These are phyloP conservation scores for Alentia gelatinosa DNA, from an alignment of 2,888 invertebrate species.

Conservation along the genomic window DNA sequence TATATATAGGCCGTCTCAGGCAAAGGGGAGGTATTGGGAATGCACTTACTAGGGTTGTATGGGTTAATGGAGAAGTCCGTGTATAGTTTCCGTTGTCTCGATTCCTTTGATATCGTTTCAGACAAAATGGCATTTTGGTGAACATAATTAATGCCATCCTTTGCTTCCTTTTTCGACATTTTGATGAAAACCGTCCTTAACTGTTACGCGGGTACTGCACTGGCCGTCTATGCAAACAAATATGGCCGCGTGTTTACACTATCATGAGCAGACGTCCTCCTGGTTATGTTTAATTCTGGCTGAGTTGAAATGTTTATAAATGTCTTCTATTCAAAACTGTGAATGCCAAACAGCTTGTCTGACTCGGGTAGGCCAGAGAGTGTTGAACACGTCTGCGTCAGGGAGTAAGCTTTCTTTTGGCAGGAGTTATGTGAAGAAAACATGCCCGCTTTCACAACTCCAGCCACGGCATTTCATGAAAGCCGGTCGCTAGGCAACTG, in stretches of 20 bases:
- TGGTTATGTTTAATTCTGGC: neutral
- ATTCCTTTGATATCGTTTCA: constrained; percentile 52
- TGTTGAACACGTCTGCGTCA: neutral
- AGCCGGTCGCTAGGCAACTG: neutral
- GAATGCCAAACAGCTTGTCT: neutral
- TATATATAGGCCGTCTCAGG: neutral
- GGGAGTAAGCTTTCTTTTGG: neutral
- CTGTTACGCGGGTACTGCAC: neutral
- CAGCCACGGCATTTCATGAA: neutral
- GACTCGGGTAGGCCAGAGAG: neutral
- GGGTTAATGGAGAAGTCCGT: constrained; percentile 50
- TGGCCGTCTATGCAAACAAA: constrained; percentile 41
- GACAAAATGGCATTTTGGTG: constrained; percentile 33
- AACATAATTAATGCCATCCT: constrained; percentile 24
- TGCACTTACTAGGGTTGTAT: constrained; percentile 50
- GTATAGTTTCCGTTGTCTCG: neutral
- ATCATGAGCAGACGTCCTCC: neutral
- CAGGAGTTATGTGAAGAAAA: neutral
- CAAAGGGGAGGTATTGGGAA: neutral
- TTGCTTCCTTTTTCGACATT: constrained; percentile 39
- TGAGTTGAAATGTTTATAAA: neutral
- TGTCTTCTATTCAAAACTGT: neutral
- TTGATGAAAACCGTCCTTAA: neutral
- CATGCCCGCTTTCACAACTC: neutral
- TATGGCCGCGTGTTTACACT: constrained; percentile 38